Evolutionary conservation across 2,797 vertebrate genomes (phyloP).

Genomic region (Huso huso): DNA sequence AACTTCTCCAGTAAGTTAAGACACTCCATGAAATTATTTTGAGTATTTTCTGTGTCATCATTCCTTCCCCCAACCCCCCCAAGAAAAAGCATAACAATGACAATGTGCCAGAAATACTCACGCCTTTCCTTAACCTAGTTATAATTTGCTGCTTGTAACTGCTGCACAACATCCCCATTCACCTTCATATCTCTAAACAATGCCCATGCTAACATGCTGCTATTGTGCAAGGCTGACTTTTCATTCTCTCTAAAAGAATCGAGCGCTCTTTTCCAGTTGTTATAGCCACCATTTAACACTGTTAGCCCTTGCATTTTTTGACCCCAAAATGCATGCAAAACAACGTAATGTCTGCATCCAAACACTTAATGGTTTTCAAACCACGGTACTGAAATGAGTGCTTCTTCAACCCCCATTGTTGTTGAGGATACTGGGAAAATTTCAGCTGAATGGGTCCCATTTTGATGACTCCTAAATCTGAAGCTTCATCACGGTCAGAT

Average conservation of each 20-base stretch:
- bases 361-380: constrained; percentile 13
- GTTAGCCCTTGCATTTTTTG: too few relatives aligned
- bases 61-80: constrained; percentile 5
- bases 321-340: constrained; percentile 11
- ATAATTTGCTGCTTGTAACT: constrained; percentile 11
- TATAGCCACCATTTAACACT: background rate
- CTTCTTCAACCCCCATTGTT: too few relatives aligned
- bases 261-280: constrained; percentile 16
- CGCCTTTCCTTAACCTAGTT: constrained; percentile 13
- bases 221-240: constrained; percentile 8
- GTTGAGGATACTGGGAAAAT: too few relatives aligned
- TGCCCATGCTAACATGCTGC: too few relatives aligned
- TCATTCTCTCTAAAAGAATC: constrained; percentile 8
- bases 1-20: constrained; percentile 19
- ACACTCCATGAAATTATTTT: constrained; percentile 20
- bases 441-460: too few relatives aligned
- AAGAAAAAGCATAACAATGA: constrained; percentile 14
- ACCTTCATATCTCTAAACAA: constrained; percentile 7
- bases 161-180: constrained; percentile 3
- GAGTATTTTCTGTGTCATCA: constrained; percentile 13
- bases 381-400: background rate
- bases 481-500: too few relatives aligned
- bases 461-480: too few relatives aligned
- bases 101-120: constrained; percentile 12
- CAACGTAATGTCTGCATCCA: constrained; percentile 10